A percentile compares a stretch with the other conserved stretches of the same genome.
Evolutionary conservation across 2,113 vertebrate species (phyloP).

Genomic region (Sinocyclocheilus maitianheensis): DNA sequence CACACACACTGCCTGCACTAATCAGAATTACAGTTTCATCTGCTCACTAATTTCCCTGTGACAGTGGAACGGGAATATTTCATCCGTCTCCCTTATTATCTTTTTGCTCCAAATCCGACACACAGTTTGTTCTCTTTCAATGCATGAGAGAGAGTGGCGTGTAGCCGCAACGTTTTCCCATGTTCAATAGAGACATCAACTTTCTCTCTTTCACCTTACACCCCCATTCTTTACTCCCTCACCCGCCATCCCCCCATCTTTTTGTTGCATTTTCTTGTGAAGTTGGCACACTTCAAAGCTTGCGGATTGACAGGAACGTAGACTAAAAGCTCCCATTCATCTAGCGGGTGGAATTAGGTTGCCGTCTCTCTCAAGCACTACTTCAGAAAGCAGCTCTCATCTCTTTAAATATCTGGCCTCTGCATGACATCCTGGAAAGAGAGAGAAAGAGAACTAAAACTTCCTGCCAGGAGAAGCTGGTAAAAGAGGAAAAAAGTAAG

Average conservation of each 20-base stretch:
- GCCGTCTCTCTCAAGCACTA: constrained; percentile 73
- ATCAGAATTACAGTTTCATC: constrained; percentile 50
- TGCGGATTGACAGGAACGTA: constrained; percentile 71
- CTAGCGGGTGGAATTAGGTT: constrained; percentile 75
- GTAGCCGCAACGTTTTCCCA: constrained; percentile 55
- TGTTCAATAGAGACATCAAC: constrained; percentile 72
- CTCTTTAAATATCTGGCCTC: constrained; percentile 79
- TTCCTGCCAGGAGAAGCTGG: constrained; percentile 22
- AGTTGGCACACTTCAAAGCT: constrained; percentile 78
- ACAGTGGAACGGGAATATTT: constrained; percentile 57
- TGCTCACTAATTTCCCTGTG: constrained; percentile 45
- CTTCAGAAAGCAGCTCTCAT: constrained; percentile 75
- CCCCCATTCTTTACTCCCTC: constrained; percentile 18
- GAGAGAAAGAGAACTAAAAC: constrained; percentile 48
- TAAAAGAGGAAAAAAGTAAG: constrained; percentile 21
- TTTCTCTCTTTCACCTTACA: constrained; percentile 49
- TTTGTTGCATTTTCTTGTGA: constrained; percentile 71
- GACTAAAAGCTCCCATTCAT: constrained; percentile 75
- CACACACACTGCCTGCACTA: constrained; percentile 29
- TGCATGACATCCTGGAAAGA: constrained; percentile 69
- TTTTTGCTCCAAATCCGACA: constrained; percentile 7
- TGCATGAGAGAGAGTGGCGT: neutral
- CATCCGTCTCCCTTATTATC: constrained; percentile 52
- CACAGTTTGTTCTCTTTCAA: constrained; percentile 23
- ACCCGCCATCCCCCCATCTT: constrained; percentile 41